Base-by-base conservation (phyloP, 2,113 vertebrate species). In the Osmerus mordax region DNA sequence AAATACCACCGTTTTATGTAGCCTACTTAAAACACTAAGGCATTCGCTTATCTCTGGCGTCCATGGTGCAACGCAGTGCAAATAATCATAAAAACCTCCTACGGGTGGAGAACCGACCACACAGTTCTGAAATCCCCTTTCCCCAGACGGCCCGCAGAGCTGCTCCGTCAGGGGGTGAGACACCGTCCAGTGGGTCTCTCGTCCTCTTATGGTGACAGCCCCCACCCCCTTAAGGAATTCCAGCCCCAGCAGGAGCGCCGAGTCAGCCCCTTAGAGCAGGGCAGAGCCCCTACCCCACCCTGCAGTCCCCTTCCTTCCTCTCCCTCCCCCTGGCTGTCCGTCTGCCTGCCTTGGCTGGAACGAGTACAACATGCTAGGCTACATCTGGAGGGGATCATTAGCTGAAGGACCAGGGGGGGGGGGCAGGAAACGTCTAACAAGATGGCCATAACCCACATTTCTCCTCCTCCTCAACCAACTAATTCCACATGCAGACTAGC, bases 161-260 rank as follows among this genome's bases (percentile, higher is more conserved):
- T 41, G 36, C 36, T 41, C 32, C 6, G 36, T 41, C 6, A 41
- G 36, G 36, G 36, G 36, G 36, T 41, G 36, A 9, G 6, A 41
- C 36, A 41, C 36, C 5, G 15, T 19, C 16, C 13, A n/a, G 29
- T 41, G 3, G 9, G 62, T 64, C 28, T n/a, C 8, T 63, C 25
- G 79, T 82, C 7, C 29, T 67, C 25, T 70, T 71, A 68, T 72
- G 76, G 80, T 83, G 83, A 79, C 81, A 76, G 19, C n/a, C 58
- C 28, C 72, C 73, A 23, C 23, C 23, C 23, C 23, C 23, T 63
- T 72, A 59, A 81, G 64, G 77, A 82, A 60, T 85, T 64, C 41
- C 65, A 72, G 71, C 19, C 32, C 8, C 63, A 70, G 54, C 25
- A 70, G 55, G 53, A 23, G 36, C 63, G 78, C 77, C 84, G 67